These are phyloP conservation scores for Pristionchus entomophagus DNA, from an alignment of 2,888 invertebrate genomes.

Conservation along the genomic window DNA sequence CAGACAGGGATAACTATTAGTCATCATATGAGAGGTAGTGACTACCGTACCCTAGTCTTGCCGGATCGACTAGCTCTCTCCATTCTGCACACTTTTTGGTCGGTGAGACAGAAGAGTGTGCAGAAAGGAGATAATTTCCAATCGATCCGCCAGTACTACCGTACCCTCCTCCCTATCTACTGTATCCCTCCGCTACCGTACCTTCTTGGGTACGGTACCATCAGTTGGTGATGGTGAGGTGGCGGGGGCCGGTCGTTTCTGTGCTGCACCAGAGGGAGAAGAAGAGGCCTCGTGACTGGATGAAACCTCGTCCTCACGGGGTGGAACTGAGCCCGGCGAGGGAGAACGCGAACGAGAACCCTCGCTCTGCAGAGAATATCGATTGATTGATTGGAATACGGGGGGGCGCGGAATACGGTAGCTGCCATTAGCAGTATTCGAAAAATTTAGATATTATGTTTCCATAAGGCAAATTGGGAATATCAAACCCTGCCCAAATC, in stretches of 20 bases:
- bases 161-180: background rate
- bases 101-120: too few species aligned
- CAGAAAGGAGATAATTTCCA: too few species aligned
- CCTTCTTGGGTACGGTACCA: constrained; percentile 35
- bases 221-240: background rate
- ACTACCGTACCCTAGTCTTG: background rate
- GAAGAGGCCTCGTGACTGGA: constrained; percentile 53
- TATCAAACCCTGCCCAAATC: too few species aligned
- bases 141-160: too few species aligned
- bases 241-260: constrained; percentile 9
- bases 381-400: too few species aligned
- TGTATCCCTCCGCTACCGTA: background rate
- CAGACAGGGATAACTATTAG: constrained; percentile 45
- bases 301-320: constrained; percentile 62
- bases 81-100: too few species aligned
- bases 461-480: too few species aligned
- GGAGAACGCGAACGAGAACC: constrained; percentile 52
- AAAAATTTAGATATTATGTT: too few species aligned
- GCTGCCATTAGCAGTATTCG: too few species aligned
- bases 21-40: constrained; percentile 2
- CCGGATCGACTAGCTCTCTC: too few species aligned
- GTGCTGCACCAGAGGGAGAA: background rate
- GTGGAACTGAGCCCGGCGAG: constrained; percentile 53
- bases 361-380: constrained; percentile 45
- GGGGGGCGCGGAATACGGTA: too few species aligned